These are phyloP conservation scores for Acanthurus tractus DNA, from an alignment of 2,797 vertebrate species.

Conservation along the genomic window DNA sequence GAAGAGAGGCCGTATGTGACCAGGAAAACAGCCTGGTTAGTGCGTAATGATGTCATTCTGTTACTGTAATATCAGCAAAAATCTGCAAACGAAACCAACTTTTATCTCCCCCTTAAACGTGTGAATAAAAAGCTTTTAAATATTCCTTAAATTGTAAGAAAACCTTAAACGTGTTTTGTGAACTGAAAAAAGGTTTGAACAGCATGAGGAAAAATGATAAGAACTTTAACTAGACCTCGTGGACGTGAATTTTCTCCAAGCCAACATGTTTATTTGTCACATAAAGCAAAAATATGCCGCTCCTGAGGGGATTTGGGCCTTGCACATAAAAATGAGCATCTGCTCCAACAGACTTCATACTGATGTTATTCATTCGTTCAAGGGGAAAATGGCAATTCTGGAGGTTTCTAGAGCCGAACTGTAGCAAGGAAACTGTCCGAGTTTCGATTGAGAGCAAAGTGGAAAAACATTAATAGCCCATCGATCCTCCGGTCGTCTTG, in stretches of 20 bases:
- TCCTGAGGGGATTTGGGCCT: neutral
- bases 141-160: neutral
- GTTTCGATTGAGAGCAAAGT: constrained; percentile 28
- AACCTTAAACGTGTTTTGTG: neutral
- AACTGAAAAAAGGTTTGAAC: neutral
- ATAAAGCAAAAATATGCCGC: neutral
- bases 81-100: fast-evolving
- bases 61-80: neutral
- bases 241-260: neutral
- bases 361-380: neutral
- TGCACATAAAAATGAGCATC: neutral
- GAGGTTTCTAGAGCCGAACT: neutral
- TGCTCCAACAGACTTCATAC: neutral
- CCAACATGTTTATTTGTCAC: neutral
- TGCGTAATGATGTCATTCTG: neutral
- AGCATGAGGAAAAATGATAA: neutral
- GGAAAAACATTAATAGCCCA: neutral
- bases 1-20: neutral
- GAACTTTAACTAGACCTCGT: neutral
- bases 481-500: neutral
- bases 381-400: neutral
- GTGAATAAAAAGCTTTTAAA: neutral
- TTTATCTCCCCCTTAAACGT: neutral
- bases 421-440: neutral
- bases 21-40: neutral